A percentile compares a stretch with the other conserved stretches of the same genome.
phyloP scores from a whole-genome alignment of 2,888 invertebrate species.

The Dryobotodes eremita region DNA sequence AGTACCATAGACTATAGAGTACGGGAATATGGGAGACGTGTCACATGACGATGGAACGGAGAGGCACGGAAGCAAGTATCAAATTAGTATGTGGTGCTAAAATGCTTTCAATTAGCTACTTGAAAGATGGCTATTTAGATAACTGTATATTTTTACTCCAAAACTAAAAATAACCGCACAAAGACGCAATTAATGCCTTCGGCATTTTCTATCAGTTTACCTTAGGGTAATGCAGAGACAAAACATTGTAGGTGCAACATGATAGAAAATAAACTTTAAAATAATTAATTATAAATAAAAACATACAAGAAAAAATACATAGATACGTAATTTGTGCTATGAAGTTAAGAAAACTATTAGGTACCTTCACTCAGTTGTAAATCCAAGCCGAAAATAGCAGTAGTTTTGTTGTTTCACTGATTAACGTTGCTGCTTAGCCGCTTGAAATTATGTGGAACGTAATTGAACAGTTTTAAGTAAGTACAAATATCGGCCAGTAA shows the following conservation, averaged over 20 bases:
- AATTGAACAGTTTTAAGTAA: background rate
- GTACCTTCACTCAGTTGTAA: background rate
- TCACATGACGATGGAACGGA: background rate
- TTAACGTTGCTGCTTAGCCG: background rate
- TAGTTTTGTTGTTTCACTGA: background rate
- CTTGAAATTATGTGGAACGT: background rate
- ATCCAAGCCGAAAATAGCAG: background rate
- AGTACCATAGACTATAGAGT: slow-evolving; percentile 37
- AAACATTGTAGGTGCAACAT: background rate
- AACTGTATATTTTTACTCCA: background rate
- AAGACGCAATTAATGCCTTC: background rate
- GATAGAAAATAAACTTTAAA: background rate
- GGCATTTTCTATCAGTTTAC: background rate
- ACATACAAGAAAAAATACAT: background rate
- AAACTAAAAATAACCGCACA: background rate
- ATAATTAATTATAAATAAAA: background rate
- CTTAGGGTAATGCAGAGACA: background rate
- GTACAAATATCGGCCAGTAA: background rate
- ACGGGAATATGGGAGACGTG: background rate
- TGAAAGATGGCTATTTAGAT: background rate
- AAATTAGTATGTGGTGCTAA: background rate
- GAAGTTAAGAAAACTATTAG: background rate
- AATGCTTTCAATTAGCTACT: background rate
- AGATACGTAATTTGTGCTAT: background rate
- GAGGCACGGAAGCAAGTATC: background rate